Evolutionary conservation across 2,113 vertebrate species (phyloP), one percentile per base, ranked within the genome.

Genomic region (Mastomys natalensis): DNA sequence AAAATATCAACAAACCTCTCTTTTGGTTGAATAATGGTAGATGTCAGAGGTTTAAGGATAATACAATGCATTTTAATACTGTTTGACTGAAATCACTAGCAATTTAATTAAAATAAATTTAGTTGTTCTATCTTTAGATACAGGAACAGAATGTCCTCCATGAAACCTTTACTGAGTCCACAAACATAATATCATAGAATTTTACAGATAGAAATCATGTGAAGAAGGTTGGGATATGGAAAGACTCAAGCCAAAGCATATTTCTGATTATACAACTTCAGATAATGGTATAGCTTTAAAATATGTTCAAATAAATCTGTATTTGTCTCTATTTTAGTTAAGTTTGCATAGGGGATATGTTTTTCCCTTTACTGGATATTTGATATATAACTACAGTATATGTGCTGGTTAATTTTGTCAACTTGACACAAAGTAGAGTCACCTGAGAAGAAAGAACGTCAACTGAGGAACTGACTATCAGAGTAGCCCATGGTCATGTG

Each of bases 151-250:
- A 90, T 89, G 40, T 78, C 19, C 29, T 92, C 53, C 11, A 15
- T 55, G 68, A 78, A 85, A 89, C 48, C 3, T 78, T 96, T 93
- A 90, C 68, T 62, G 48, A 84, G 53, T 22, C 19, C 34, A 45
- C 94, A 95, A 94, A 95, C 48, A 82, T 51, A 88, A 48, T 74
- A 45, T 84, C 87, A 92, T 13, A 91, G 24, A 29, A 26, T 96
- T 48, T 90, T 53, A 89, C 89, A 93, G n/a, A 91, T 68, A 91
- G 84, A 87, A 96, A 95, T 78, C 68, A 93, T 92, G 86, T 40
- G 86, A 94, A 94, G 64, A 90, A 81, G 12, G 51, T 86, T 16
- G 94, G 48, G 84, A 37, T 89, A 60, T 91, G 24, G 51, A 66
- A 53, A 90, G 80, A 86, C 31, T 97, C 4, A 66, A 95, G 78